Evolutionary conservation across 2,888 invertebrate genomes (phyloP).

Genomic region (Thecophora atra): DNA sequence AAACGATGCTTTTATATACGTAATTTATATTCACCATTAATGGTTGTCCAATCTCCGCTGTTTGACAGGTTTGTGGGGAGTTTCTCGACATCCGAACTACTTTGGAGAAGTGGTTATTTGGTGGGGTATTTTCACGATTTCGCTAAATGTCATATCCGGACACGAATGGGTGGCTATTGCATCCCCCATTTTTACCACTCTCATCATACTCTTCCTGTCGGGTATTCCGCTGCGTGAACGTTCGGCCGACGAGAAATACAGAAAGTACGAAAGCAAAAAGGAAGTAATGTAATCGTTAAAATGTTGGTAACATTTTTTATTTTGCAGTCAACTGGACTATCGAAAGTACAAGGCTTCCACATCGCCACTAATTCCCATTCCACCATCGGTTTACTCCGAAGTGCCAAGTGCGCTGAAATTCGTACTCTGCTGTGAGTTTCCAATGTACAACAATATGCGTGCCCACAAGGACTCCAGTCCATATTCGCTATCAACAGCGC

Average conservation of each 20-base stretch:
- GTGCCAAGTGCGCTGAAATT: conserved; percentile 85
- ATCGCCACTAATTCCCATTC: conserved; percentile 88
- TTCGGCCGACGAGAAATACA: conserved; percentile 87
- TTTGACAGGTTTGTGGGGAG: conserved; percentile 77
- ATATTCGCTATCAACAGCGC: conserved; percentile 64
- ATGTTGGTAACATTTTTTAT: background rate
- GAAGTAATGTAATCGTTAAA: background rate
- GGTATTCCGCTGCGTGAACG: conserved; percentile 90
- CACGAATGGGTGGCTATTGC: conserved; percentile 83
- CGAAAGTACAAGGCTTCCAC: conserved; percentile 88
- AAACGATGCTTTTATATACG: too few species aligned
- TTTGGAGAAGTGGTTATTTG: conserved; percentile 93
- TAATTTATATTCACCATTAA: too few species aligned
- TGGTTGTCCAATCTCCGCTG: background rate
- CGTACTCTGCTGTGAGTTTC: conserved; percentile 87
- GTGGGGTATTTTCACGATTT: conserved; percentile 93
- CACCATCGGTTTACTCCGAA: conserved; percentile 86
- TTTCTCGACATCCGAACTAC: conserved; percentile 93
- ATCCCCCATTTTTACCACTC: conserved; percentile 86
- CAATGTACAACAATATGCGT: conserved; percentile 81
- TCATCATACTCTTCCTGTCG: conserved; percentile 88
- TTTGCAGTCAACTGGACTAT: conserved; percentile 80
- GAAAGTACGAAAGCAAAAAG: conserved; percentile 72
- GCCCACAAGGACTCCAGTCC: conserved; percentile 66
- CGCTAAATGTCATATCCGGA: conserved; percentile 84